phyloP scores from a whole-genome alignment of 2,797 vertebrate species.

The Acipenser ruthenus region DNA sequence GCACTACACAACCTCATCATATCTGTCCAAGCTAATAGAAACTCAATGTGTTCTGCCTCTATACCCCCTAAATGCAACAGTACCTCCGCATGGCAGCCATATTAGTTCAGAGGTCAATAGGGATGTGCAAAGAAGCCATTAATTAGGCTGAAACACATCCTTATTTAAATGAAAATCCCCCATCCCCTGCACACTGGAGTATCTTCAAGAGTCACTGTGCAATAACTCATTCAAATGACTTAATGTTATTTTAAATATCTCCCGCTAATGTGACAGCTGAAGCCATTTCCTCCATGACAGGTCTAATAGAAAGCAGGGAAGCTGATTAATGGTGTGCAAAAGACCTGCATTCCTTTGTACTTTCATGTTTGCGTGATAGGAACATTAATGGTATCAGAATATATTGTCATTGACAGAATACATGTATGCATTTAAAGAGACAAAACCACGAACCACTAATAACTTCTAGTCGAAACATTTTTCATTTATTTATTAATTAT shows the following conservation, averaged over 20 bases:
- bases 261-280: constrained; percentile 20
- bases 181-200: constrained; percentile 27
- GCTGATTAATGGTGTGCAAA: constrained; percentile 53
- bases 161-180: too few relatives aligned
- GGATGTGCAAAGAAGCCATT: too few relatives aligned
- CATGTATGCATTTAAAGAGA: too few relatives aligned
- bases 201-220: constrained; percentile 48
- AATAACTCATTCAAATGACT: constrained; percentile 51
- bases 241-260: constrained; percentile 52
- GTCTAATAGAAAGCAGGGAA: constrained; percentile 39
- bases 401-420: too few relatives aligned
- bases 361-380: constrained; percentile 33
- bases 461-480: background rate
- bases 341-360: constrained; percentile 37
- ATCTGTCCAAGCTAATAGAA: too few relatives aligned
- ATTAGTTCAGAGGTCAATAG: too few relatives aligned
- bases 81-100: too few relatives aligned
- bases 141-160: too few relatives aligned
- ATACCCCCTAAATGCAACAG: too few relatives aligned
- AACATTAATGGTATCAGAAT: constrained; percentile 20
- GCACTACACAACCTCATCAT: too few relatives aligned
- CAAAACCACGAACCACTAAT: too few relatives aligned
- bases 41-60: too few relatives aligned
- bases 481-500: background rate
- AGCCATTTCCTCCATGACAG: constrained; percentile 35